Evolutionary conservation across 2,888 invertebrate genomes (phyloP).

Genomic region (Hirtodrosophila histrioides): DNA sequence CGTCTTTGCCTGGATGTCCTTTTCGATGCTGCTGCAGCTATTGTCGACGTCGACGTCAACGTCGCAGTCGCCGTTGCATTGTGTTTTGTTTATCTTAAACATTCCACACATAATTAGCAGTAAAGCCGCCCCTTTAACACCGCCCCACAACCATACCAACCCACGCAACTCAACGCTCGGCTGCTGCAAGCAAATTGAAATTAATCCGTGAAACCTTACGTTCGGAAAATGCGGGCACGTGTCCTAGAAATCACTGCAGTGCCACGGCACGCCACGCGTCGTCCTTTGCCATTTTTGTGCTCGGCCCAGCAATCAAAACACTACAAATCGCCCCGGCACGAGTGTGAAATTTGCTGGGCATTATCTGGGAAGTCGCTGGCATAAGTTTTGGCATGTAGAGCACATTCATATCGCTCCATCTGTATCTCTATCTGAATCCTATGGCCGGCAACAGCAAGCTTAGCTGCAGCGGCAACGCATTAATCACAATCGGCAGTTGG

Average conservation of each 20-base stretch:
- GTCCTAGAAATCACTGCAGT: constrained; percentile 52
- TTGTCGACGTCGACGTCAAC: constrained; percentile 17
- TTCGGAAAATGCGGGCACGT: constrained; percentile 73
- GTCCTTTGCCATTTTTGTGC: constrained; percentile 37
- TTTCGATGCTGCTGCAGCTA: constrained; percentile 48
- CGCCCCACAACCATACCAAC: constrained; percentile 3
- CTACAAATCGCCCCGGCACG: constrained; percentile 56
- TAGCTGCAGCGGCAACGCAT: constrained; percentile 79
- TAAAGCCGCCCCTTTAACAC: constrained; percentile 54
- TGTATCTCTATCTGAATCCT: constrained; percentile 44
- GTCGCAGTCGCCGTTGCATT: constrained; percentile 48
- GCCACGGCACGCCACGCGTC: constrained; percentile 62
- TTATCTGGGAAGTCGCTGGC: constrained; percentile 58
- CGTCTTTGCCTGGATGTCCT: constrained; percentile 66
- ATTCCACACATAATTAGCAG: constrained; percentile 79
- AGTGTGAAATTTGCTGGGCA: constrained; percentile 61
- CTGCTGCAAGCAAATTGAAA: constrained; percentile 77
- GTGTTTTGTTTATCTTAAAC: constrained; percentile 75
- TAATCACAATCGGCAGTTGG: constrained; percentile 79
- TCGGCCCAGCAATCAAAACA: constrained; percentile 70
- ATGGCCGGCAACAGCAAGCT: constrained; percentile 57
- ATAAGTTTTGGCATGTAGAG: constrained; percentile 71
- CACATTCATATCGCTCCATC: constrained; percentile 44
- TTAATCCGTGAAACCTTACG: constrained; percentile 82
- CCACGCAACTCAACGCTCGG: background rate